A percentile compares a stretch with the other conserved stretches of the same genome.
Conservation (phyloP, 2,888 invertebrate species). For the Muscina levida region DNA sequence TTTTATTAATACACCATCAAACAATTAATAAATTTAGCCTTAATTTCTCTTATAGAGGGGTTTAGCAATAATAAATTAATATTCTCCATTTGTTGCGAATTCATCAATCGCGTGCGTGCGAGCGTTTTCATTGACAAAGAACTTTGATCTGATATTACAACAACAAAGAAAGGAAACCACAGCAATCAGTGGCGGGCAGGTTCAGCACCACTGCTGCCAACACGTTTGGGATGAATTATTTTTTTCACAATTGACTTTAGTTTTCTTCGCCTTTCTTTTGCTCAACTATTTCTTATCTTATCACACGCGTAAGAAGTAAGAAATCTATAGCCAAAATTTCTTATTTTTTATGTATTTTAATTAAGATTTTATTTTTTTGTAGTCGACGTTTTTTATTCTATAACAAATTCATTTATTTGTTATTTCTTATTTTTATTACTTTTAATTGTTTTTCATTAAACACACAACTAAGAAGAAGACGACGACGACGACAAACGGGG, state of each 20-base stretch:
- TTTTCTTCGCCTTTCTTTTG: not conserved
- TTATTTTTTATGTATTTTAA: not conserved
- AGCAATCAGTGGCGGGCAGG: not conserved
- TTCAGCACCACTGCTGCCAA: not conserved
- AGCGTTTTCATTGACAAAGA: not conserved
- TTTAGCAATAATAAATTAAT: no score
- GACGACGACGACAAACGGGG: conserved; percentile 17
- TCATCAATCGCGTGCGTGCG: not conserved
- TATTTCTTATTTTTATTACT: conserved; percentile 36
- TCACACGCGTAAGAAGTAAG: not conserved
- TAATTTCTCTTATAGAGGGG: no score
- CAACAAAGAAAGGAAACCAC: no score
- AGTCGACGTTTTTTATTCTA: conserved; percentile 12
- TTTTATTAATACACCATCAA: no score
- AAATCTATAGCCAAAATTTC: not conserved
- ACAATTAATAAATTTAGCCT: no score
- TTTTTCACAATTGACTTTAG: not conserved
- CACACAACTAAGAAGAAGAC: conserved; percentile 3
- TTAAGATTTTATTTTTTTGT: conserved; percentile 13
- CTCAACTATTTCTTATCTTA: not conserved
- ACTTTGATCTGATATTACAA: not conserved
- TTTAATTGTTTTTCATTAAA: conserved; percentile 43
- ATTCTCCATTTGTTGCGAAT: no score
- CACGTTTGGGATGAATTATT: not conserved
- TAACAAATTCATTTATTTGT: conserved; percentile 7